phyloP scores from a whole-genome alignment of 2,113 vertebrate genomes.

The Paedocypris sp. region DNA sequence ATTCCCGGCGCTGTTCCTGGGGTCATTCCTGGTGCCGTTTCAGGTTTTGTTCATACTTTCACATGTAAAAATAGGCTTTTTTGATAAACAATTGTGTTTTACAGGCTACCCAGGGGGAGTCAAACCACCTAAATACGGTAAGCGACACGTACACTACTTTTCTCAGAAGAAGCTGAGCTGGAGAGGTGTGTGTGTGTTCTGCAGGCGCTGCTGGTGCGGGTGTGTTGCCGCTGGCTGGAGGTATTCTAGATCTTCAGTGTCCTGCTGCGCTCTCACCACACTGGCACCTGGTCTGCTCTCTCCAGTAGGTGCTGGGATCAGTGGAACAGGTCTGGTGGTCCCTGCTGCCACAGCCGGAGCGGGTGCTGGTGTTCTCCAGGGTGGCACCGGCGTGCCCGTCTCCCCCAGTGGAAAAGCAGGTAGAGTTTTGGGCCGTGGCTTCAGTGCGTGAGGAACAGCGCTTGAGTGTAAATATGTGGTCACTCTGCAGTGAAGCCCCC shows the following conservation, averaged over 20 bases:
- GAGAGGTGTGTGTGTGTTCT: too few relatives aligned
- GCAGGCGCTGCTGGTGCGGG: too few relatives aligned
- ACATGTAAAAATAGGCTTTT: too few relatives aligned
- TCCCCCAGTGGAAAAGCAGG: slow-evolving; percentile 42
- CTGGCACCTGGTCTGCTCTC: background rate
- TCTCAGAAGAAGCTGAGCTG: too few relatives aligned
- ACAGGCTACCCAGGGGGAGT: slow-evolving; percentile 14
- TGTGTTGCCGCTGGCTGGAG: too few relatives aligned
- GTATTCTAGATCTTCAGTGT: too few relatives aligned
- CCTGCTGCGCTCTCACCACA: too few relatives aligned
- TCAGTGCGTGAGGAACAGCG: background rate
- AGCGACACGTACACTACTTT: background rate
- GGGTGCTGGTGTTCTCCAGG: slow-evolving; percentile 12
- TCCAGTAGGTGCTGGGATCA: slow-evolving; percentile 12
- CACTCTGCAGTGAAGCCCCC: slow-evolving; percentile 46
- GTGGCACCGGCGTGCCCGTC: slow-evolving; percentile 16
- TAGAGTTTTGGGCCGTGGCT: too few relatives aligned
- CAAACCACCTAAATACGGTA: slow-evolving; percentile 26
- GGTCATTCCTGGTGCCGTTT: too few relatives aligned
- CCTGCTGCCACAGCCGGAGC: slow-evolving; percentile 45
- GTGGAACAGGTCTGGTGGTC: slow-evolving; percentile 42
- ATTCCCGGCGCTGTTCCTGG: too few relatives aligned
- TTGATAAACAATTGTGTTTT: background rate
- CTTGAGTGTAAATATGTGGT: background rate
- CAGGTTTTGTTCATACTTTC: too few relatives aligned